A percentile compares a stretch with the other conserved stretches of the same genome.
Conservation (phyloP, 2,797 vertebrate genomes). For the Takifugu rubripes region DNA sequence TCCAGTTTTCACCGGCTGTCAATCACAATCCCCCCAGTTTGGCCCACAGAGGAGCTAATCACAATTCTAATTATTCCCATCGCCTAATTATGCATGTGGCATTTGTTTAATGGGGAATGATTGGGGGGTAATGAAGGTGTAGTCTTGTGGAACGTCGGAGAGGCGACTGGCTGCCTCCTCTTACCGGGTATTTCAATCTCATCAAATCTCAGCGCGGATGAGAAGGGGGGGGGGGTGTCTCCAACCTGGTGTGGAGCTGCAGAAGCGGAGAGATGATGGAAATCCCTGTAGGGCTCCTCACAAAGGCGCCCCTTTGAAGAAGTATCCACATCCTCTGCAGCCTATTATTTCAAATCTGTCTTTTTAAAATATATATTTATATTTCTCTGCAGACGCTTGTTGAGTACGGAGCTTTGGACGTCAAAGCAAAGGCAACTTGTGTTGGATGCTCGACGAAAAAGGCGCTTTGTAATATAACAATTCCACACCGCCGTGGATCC, state of each 20-base stretch:
- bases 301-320: conserved; percentile 32
- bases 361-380: not conserved
- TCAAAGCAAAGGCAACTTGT: no score
- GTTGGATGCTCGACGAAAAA: not conserved
- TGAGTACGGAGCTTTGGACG: conserved; percentile 16
- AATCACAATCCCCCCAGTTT: conserved; percentile 69
- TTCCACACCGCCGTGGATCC: conserved; percentile 5
- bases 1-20: conserved; percentile 51
- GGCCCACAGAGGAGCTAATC: conserved; percentile 68
- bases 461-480: conserved; percentile 19
- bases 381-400: conserved; percentile 33
- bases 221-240: conserved; percentile 41
- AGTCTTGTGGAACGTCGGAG: conserved; percentile 74
- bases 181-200: conserved; percentile 53
- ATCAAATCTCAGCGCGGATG: conserved; percentile 60
- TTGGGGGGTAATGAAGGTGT: conserved; percentile 76
- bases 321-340: conserved; percentile 37
- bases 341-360: conserved; percentile 17
- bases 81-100: conserved; percentile 72
- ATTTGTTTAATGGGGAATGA: conserved; percentile 79
- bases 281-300: conserved; percentile 46
- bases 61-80: conserved; percentile 73
- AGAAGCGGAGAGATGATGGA: conserved; percentile 43
- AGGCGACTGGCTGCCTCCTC: conserved; percentile 48
- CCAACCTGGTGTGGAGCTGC: conserved; percentile 46